phyloP scores from a whole-genome alignment of 2,113 vertebrate species.

The Furnarius figulus region DNA sequence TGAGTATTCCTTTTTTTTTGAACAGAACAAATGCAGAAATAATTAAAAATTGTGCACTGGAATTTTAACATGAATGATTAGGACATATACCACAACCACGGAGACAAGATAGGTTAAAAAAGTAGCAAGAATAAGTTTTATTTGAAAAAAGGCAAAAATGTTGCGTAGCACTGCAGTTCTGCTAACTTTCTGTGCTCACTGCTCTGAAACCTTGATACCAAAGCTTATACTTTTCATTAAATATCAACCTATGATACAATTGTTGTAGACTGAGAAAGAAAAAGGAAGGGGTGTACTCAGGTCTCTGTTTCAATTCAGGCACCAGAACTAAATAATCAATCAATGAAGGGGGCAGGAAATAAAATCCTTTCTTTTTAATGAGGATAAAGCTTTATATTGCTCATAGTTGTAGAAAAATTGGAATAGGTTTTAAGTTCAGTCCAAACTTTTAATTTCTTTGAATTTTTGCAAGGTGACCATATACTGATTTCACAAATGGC shows the following conservation, averaged over 20 bases:
- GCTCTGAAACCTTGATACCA: background rate
- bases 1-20: background rate
- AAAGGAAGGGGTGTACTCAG: rapidly evolving
- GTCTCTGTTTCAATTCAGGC: background rate
- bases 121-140: background rate
- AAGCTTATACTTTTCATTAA: background rate
- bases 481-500: background rate
- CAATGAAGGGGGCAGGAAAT: background rate
- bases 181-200: background rate
- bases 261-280: background rate
- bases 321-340: background rate
- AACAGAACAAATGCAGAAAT: background rate
- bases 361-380: background rate
- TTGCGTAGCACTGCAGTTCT: background rate
- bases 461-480: background rate
- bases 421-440: background rate
- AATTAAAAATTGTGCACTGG: background rate
- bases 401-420: background rate
- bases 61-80: background rate
- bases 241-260: background rate
- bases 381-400: background rate
- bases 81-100: background rate
- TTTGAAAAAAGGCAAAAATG: background rate
- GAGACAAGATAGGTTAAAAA: background rate
- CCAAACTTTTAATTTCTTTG: background rate